Evolutionary conservation across 30 jellyfish, hydroid and myxozoan species (phyloP), one percentile per base, ranked within the genome.

Genomic region (Aurelia coerulea): DNA sequence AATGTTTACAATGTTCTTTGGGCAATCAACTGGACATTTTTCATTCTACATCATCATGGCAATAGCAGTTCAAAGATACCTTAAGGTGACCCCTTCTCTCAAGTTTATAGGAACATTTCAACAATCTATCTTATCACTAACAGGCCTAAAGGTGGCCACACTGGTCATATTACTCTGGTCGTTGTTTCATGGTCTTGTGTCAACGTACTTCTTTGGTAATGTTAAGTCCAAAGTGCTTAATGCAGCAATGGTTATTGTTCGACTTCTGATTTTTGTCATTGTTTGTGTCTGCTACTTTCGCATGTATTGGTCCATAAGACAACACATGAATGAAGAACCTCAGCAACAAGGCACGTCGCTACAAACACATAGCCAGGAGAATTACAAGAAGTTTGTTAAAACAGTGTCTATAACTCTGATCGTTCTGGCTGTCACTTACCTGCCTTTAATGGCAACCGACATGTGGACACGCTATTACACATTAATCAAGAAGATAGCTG

Each of bases 11-110:
- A 50, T 74, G 75, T 84, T 84, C 37, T 23, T 73, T 4, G 87
- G 87, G 33, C 87, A 63, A 29, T 52, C 87, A 63, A 84, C 72
- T 56, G 93, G 86, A 4, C 93, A 84, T 62, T 72, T 84, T 53
- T 84, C 93, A 18, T 62, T 71, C 66, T 84, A 84, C 54, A 29
- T 74, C 13, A 59, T 72, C 19, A 49, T 84, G 81, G 82, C 87
- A 31, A 84, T 84, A 11, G 87, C 93, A 5, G 5, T 58, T 7
- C 87, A 84, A 66, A 31, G 93, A 41, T 84, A 72, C 65, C 62
- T 84, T 2, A 72, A 73, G 67, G 52, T 84, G 16, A 50, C 68
- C 1, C 6, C 76, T 29, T 16, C 87, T 42, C 12, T 84, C 64
- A 37, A 41, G 41, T 13, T 62, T 5, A 29, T 31, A 2, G 79